These are phyloP conservation scores for Dolichopus griseipennis DNA, from an alignment of 2,888 invertebrate species.

Conservation along the genomic window DNA sequence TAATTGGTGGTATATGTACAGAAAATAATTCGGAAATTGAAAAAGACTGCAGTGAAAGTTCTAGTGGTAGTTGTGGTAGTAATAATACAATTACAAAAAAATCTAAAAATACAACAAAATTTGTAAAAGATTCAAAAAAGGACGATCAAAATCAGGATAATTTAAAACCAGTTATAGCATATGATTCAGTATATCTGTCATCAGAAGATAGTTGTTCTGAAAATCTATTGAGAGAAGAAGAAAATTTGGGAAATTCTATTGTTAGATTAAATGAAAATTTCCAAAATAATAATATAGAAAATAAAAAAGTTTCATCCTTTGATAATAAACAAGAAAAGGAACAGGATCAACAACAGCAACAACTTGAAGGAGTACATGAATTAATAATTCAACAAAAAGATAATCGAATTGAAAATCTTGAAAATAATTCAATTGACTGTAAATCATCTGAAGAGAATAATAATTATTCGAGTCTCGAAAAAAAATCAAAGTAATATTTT, in stretches of 20 bases:
- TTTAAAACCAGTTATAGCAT: slow-evolving; percentile 35
- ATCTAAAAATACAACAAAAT: not conserved
- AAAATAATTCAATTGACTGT: not conserved
- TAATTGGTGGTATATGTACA: slow-evolving; percentile 25
- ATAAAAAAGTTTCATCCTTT: too few relatives aligned
- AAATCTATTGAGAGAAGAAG: slow-evolving; percentile 34
- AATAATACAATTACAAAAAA: slow-evolving; percentile 16
- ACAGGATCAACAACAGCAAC: slow-evolving; percentile 13
- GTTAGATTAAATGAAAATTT: slow-evolving; percentile 16
- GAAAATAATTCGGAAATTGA: slow-evolving; percentile 15
- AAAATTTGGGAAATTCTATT: slow-evolving; percentile 24
- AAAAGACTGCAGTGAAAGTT: not conserved
- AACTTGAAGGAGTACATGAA: not conserved
- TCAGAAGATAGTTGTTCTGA: slow-evolving; percentile 40
- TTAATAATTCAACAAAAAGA: not conserved
- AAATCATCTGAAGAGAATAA: not conserved
- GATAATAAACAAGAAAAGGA: slow-evolving; percentile 25
- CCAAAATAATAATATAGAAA: slow-evolving; percentile 33
- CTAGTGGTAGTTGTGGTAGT: slow-evolving; percentile 17
- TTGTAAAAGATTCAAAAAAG: not conserved
- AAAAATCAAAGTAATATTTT: not conserved
- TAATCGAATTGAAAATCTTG: slow-evolving; percentile 10
- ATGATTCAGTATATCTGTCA: slow-evolving; percentile 42
- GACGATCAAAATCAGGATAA: not conserved
- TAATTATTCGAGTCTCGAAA: not conserved